These are phyloP conservation scores for Hybos culiciformis DNA, from an alignment of 2,888 invertebrate genomes.

Conservation along the genomic window DNA sequence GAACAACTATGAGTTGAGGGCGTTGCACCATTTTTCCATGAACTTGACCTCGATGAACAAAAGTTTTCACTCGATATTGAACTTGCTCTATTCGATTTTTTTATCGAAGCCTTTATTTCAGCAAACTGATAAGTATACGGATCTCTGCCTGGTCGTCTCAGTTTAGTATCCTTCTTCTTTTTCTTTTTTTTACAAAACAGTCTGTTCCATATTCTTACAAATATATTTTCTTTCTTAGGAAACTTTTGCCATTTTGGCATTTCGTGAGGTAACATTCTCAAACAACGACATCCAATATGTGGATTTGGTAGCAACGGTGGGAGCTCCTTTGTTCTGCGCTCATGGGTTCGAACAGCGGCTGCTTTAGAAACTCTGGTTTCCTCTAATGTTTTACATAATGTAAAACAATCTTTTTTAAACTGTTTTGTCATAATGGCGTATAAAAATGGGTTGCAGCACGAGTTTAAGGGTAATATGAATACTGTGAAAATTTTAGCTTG, in stretches of 20 bases:
- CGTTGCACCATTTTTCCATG: conserved; percentile 64
- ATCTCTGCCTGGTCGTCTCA: conserved; percentile 42
- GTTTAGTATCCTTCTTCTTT: conserved; percentile 24
- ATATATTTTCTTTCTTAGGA: conserved; percentile 23
- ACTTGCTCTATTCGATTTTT: conserved; percentile 62
- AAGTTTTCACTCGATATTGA: conserved; percentile 84
- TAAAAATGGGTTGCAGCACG: conserved; percentile 94
- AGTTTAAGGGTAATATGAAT: conserved; percentile 88
- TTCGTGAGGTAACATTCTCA: conserved; percentile 35
- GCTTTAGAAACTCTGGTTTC: conserved; percentile 60
- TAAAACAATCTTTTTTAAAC: conserved; percentile 93
- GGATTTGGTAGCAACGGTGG: conserved; percentile 38
- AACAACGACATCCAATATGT: conserved; percentile 38
- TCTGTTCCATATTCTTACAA: conserved; percentile 36
- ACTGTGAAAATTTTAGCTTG: conserved; percentile 94
- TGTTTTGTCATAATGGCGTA: conserved; percentile 97
- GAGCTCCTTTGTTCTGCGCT: conserved; percentile 62
- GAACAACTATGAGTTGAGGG: conserved; percentile 52
- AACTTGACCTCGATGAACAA: conserved; percentile 75
- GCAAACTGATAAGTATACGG: conserved; percentile 64
- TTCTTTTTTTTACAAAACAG: conserved; percentile 23
- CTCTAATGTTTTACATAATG: conserved; percentile 91
- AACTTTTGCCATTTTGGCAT: conserved; percentile 32
- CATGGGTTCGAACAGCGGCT: conserved; percentile 24
- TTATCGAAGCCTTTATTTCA: conserved; percentile 53